Conservation (phyloP, 2,113 vertebrate species). For the Condylura cristata region DNA sequence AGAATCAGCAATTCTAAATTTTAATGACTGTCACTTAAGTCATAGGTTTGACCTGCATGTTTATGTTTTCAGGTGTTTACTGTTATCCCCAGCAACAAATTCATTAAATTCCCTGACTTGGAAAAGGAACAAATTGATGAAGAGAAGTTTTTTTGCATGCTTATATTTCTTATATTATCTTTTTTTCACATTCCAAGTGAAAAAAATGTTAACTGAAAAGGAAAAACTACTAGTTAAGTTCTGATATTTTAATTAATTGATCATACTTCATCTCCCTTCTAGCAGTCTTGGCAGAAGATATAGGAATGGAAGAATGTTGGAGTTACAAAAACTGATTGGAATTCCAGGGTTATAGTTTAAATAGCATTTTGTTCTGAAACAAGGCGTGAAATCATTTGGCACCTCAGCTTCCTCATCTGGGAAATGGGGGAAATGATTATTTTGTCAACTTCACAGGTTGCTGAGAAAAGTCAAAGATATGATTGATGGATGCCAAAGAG, state of each 20-base stretch:
- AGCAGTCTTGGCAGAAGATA: not conserved
- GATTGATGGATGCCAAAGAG: not conserved
- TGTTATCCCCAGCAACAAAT: conserved; percentile 66
- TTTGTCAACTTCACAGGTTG: not conserved
- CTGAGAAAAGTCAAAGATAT: not conserved
- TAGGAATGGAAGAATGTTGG: not conserved
- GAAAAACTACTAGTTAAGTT: not conserved
- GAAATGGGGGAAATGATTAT: conserved; percentile 34
- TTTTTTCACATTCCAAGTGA: conserved; percentile 72
- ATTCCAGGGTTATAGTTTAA: not conserved
- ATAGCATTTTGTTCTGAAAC: not conserved
- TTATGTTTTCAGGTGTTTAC: conserved; percentile 69
- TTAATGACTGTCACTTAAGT: conserved; percentile 45
- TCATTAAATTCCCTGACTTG: conserved; percentile 68
- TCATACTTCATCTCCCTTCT: not conserved
- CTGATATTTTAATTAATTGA: not conserved
- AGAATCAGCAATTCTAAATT: conserved; percentile 72
- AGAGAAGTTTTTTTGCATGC: conserved; percentile 43
- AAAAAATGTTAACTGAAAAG: conserved; percentile 76
- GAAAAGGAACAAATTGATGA: conserved; percentile 71
- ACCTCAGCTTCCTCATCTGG: conserved; percentile 35
- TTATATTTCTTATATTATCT: conserved; percentile 24
- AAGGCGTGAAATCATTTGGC: not conserved
- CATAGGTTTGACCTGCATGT: conserved; percentile 65
- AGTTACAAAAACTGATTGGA: not conserved